Base-by-base conservation (phyloP, 2,797 vertebrate species). In the Allobates femoralis region DNA sequence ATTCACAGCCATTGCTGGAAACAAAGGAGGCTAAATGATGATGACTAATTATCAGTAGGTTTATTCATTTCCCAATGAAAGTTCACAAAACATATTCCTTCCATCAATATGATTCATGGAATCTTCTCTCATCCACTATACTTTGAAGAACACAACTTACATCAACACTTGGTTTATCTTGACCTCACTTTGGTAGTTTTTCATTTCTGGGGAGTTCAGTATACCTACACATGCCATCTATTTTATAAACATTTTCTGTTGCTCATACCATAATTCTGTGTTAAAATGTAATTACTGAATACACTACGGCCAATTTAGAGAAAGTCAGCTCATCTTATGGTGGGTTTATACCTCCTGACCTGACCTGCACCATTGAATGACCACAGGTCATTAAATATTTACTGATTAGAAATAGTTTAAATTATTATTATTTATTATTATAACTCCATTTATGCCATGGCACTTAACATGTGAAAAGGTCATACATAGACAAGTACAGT, bases 11-110 rank as follows among this genome's bases (percentile, higher is more conserved):
- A 21, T 86, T 66, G 12, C 6, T 14, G 78, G 37, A 58, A 32
- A 41, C 11, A 8, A 37, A 16, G n/a, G 16, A 56, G 84, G 51
- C 66, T 75, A 34, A 53, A 53, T 64, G 69, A 86, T 18, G 10
- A 64, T 62, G 87, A 87, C 62, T 58, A 71, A 77, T 82, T 84
- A 87, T 79, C 53, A 67, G 30, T 28, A 64, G 73, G 50, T 79
- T 79, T 81, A 76, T 58, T 83, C 37, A 79, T 71, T 0, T 73
- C 67, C 50, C 64, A 60, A 55, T 41, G 28, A 71, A 26, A 55
- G 51, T 71, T 18, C 21, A 60, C 60, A 67, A 46, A 19, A 50
- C 79, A 79, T n/a, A 5, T 74, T 60, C 46, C 73, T 50, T 18
- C 30, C 30, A 3, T n/a, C 16, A 69, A 50, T 64, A 60, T 14